phyloP scores from a whole-genome alignment of 1,140 invertebrate genomes.

The Chrysopa pallens region DNA sequence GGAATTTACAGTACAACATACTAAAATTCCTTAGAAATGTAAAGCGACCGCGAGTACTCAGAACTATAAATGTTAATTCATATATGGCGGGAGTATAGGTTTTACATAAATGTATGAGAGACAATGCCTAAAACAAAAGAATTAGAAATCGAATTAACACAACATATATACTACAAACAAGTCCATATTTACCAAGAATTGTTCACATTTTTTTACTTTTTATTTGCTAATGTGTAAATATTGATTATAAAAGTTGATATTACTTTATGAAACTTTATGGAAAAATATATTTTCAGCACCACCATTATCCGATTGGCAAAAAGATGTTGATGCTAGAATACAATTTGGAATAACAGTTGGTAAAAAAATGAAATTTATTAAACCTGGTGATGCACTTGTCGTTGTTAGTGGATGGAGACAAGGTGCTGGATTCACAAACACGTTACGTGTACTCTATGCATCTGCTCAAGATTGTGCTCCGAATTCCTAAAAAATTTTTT shows the following conservation, averaged over 20 bases:
- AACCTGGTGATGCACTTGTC: conserved; percentile 45
- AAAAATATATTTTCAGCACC: conserved; percentile 13
- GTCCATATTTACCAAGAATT: too few species aligned
- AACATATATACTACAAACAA: too few species aligned
- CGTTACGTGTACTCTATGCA: conserved; percentile 47
- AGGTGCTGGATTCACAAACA: conserved; percentile 62
- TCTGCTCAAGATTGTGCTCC: background rate
- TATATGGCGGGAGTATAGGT: too few species aligned
- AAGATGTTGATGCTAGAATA: conserved; percentile 52
- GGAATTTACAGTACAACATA: too few species aligned
- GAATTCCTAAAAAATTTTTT: too few species aligned
- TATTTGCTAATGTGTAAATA: background rate
- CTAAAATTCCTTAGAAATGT: too few species aligned
- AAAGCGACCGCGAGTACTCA: too few species aligned
- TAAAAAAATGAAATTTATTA: conserved; percentile 40
- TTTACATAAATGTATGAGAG: too few species aligned
- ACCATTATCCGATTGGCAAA: conserved; percentile 33
- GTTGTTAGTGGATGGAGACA: conserved; percentile 58
- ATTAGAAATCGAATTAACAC: too few species aligned
- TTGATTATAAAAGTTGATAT: background rate
- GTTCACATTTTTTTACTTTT: background rate
- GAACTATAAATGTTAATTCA: too few species aligned
- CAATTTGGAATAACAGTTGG: conserved; percentile 44
- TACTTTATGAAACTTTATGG: background rate
- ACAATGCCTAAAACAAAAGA: too few species aligned